Conservation (phyloP, 1,140 invertebrate genomes). For the Drosophila littoralis region DNA sequence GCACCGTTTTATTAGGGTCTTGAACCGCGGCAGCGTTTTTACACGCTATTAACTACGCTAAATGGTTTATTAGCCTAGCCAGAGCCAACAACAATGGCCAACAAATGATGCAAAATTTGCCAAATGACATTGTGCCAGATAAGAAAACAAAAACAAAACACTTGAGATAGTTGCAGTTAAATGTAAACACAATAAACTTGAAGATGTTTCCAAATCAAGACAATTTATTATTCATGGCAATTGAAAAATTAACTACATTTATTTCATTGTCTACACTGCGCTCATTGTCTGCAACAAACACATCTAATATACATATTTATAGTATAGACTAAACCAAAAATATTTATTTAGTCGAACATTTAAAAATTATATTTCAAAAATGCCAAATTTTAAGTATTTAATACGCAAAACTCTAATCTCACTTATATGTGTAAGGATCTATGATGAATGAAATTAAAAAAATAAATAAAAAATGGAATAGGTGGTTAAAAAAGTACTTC, state of each 20-base stretch:
- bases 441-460: too few species aligned
- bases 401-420: too few species aligned
- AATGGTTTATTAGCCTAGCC: constrained; percentile 77
- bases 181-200: neutral
- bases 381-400: too few species aligned
- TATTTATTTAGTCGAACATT: too few species aligned
- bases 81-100: constrained; percentile 45
- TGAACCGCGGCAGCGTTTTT: constrained; percentile 62
- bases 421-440: too few species aligned
- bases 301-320: too few species aligned
- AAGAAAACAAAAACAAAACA: constrained; percentile 15
- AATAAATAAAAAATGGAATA: constrained; percentile 50
- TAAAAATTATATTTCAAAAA: too few species aligned
- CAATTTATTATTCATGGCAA: neutral
- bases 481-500: constrained; percentile 75
- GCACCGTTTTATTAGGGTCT: constrained; percentile 60
- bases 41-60: constrained; percentile 74
- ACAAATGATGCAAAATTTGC: constrained; percentile 50
- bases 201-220: neutral
- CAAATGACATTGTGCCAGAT: constrained; percentile 51
- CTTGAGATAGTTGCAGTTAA: constrained; percentile 15
- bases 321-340: neutral
- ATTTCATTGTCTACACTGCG: neutral
- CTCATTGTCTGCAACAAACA: too few species aligned
- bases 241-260: neutral